Percentiles rank a stretch among this genome's conserved stretches.
These are phyloP conservation scores for Tragelaphus imberbis DNA, from an alignment of 2,113 vertebrate genomes.

Conservation along the genomic window DNA sequence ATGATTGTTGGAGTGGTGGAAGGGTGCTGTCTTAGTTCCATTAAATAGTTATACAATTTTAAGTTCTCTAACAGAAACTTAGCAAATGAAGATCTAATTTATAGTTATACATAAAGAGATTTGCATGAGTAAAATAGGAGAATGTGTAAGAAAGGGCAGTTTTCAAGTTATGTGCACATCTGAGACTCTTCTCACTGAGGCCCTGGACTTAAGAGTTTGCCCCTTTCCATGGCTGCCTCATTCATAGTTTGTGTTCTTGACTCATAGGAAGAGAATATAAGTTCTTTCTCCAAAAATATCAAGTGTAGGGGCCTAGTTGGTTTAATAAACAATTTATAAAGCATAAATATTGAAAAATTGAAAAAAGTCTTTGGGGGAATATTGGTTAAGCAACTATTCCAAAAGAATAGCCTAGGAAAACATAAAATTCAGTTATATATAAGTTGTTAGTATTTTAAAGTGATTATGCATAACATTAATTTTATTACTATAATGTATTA, in stretches of 20 bases:
- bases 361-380: neutral
- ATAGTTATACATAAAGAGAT: neutral
- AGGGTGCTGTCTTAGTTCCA: neutral
- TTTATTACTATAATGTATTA: neutral
- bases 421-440: neutral
- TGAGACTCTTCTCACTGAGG: neutral
- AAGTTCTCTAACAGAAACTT: neutral
- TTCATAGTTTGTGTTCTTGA: neutral
- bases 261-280: neutral
- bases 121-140: neutral
- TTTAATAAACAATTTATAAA: neutral
- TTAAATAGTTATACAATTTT: neutral
- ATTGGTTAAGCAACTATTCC: neutral
- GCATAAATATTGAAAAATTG: neutral
- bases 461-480: neutral
- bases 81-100: neutral
- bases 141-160: neutral
- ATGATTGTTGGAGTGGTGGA: neutral
- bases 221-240: neutral
- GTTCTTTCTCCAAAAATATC: neutral
- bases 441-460: neutral
- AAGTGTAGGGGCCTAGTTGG: neutral
- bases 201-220: neutral
- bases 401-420: neutral
- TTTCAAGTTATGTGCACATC: neutral